phyloP scores from a whole-genome alignment of 2,888 invertebrate species.

The Eupithecia inturbata region DNA sequence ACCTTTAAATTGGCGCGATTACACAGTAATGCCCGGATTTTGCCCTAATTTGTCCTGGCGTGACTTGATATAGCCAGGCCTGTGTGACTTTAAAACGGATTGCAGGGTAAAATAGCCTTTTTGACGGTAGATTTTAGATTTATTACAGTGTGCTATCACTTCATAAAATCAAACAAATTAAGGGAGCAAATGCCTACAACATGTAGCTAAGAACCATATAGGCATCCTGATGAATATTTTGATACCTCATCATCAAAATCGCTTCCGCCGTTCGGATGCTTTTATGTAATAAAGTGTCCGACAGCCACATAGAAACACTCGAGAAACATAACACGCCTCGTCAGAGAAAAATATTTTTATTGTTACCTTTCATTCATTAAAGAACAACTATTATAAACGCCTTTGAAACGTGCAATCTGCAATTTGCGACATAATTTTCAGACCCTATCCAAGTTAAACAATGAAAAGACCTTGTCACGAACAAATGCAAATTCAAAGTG shows the following conservation, averaged over 20 bases:
- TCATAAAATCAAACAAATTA: not conserved
- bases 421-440: not conserved
- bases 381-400: not conserved
- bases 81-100: slow-evolving; percentile 21
- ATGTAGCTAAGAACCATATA: not conserved
- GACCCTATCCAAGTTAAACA: not conserved
- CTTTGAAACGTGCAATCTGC: not conserved
- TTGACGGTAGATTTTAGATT: not conserved
- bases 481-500: slow-evolving; percentile 19
- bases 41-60: slow-evolving; percentile 51
- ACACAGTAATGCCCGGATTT: slow-evolving; percentile 50
- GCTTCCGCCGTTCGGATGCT: not conserved
- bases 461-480: slow-evolving; percentile 5
- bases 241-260: not conserved
- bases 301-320: not conserved
- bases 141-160: not conserved
- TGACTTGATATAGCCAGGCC: slow-evolving; percentile 51
- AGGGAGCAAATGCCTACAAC: not conserved
- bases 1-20: slow-evolving; percentile 64
- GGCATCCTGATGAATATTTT: not conserved
- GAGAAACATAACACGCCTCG: not conserved
- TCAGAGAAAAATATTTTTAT: not conserved
- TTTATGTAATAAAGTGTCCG: not conserved
- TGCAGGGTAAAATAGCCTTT: slow-evolving; percentile 17
- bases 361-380: not conserved